These are phyloP conservation scores for Callyntrura sp. DNA, from an alignment of 2,888 invertebrate genomes.

Conservation along the genomic window DNA sequence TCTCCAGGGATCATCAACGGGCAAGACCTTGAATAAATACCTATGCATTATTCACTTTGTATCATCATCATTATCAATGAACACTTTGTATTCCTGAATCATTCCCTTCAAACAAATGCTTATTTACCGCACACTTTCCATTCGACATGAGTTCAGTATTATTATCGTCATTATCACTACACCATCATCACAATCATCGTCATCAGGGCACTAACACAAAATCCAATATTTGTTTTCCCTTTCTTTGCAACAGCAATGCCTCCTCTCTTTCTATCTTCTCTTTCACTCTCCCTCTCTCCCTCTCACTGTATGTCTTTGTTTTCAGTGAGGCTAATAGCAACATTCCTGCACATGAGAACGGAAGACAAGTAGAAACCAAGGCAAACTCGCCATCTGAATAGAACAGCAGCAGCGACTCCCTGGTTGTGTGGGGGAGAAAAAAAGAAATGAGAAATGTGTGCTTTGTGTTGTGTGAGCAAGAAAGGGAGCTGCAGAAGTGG, in stretches of 20 bases:
- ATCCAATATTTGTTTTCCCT: background rate
- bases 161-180: constrained; percentile 39
- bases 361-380: too few relatives aligned
- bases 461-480: too few relatives aligned
- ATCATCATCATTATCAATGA: constrained; percentile 53
- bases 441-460: too few relatives aligned
- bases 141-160: constrained; percentile 39
- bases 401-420: too few relatives aligned
- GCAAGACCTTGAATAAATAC: constrained; percentile 41
- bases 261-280: background rate
- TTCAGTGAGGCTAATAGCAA: background rate
- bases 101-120: constrained; percentile 15
- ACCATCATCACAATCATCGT: constrained; percentile 18
- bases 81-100: constrained; percentile 11
- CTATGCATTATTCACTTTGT: constrained; percentile 43
- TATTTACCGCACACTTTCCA: constrained; percentile 46
- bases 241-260: background rate
- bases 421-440: too few relatives aligned
- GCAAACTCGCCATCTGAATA: too few relatives aligned
- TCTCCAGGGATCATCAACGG: background rate
- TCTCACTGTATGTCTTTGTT: background rate
- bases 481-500: background rate
- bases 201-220: background rate
- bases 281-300: background rate
- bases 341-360: background rate